phyloP scores from a whole-genome alignment of 2,113 vertebrate genomes.

The Uria aalge region DNA sequence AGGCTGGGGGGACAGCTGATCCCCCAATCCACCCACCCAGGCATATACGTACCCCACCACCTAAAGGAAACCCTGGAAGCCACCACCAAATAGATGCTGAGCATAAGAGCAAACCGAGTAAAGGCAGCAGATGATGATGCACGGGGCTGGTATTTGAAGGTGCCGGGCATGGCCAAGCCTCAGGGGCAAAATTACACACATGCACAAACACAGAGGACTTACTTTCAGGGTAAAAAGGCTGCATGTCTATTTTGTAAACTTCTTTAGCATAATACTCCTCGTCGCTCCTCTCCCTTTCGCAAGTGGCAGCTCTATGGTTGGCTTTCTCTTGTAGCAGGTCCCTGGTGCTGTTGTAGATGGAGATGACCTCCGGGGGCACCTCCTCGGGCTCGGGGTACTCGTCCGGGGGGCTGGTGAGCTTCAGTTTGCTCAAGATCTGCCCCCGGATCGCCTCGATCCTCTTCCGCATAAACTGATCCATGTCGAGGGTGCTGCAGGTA shows the following conservation, averaged over 20 bases:
- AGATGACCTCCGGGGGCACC: constrained; percentile 91
- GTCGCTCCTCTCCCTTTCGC: constrained; percentile 94
- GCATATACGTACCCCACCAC: fast-evolving
- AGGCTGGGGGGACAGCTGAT: neutral
- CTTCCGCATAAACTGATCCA: constrained; percentile 97
- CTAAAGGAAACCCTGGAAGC: neutral
- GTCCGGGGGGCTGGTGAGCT: constrained; percentile 91
- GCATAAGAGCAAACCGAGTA: neutral
- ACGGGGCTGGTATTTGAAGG: neutral
- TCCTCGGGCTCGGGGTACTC: constrained; percentile 80
- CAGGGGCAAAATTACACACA: neutral
- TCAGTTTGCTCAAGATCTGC: constrained; percentile 97
- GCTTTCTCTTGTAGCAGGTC: constrained; percentile 96
- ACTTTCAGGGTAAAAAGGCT: constrained; percentile 86
- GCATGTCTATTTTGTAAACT: constrained; percentile 96
- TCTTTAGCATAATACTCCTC: constrained; percentile 99
- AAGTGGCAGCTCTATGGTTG: constrained; percentile 89
- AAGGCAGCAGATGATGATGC: neutral
- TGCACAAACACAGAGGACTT: constrained; percentile 68
- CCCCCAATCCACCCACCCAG: neutral
- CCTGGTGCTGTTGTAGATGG: constrained; percentile 98
- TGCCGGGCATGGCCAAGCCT: neutral
- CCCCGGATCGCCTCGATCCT: constrained; percentile 98
- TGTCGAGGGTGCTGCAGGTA: constrained; percentile 95
- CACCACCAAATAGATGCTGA: neutral